A percentile compares a stretch with the other conserved stretches of the same genome.
Conservation (phyloP, 2,113 vertebrate species). For the Mesitornis unicolor region DNA sequence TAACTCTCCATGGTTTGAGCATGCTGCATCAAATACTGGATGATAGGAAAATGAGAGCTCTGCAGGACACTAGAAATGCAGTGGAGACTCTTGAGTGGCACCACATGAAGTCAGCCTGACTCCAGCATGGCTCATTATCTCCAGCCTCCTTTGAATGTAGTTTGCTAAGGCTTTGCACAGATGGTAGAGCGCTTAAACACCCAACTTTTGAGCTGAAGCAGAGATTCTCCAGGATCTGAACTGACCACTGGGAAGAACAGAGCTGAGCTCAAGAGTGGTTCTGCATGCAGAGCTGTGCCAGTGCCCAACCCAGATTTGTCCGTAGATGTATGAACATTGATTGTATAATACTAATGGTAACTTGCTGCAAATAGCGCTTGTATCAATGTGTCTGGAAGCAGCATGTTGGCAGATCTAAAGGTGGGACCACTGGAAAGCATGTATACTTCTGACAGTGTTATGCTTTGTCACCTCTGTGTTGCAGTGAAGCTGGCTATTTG, state of each 20-base stretch:
- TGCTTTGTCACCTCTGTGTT: constrained; percentile 35
- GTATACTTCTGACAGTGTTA: background rate
- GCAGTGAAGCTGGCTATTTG: constrained; percentile 97
- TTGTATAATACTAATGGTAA: background rate
- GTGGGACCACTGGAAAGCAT: background rate
- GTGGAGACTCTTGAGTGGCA: background rate
- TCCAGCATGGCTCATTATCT: background rate
- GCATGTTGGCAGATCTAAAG: background rate
- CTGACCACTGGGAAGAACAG: background rate
- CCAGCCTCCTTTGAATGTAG: background rate
- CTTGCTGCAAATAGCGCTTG: background rate
- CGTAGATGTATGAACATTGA: background rate
- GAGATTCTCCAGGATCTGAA: background rate
- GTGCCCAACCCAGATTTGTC: background rate
- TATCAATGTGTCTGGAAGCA: background rate
- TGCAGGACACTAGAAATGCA: background rate
- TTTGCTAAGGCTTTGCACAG: background rate
- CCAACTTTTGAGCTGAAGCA: background rate
- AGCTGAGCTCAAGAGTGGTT: fast-evolving
- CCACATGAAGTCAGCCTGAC: background rate
- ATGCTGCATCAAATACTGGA: background rate
- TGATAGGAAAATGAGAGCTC: background rate
- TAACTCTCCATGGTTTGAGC: background rate
- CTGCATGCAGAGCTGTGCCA: background rate
- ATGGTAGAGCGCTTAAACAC: background rate